Evolutionary conservation across 2,888 invertebrate species (phyloP), one percentile per base, ranked within the genome.

Genomic region (Taenaris catops): DNA sequence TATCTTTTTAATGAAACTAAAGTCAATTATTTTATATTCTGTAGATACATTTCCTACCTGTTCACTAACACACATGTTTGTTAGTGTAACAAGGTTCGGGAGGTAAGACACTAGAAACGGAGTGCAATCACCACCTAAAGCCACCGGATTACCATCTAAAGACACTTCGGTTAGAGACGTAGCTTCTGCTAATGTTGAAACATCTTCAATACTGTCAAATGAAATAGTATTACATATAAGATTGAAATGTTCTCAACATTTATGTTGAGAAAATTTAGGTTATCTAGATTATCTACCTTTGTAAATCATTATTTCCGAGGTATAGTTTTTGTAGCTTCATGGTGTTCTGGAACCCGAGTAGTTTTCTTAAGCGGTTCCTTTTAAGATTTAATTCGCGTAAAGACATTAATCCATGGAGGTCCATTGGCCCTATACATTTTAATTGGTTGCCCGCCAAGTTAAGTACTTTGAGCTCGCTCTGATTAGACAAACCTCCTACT

Each of bases 371-470:
- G 46, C 92, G 90, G 73, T 98, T 98, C 33, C 97, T 89, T 56
- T 96, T 92, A 19, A 98, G 84, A 80, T 98, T 98, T 29, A 98
- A 79, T 65, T 98, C 97, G 46, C 94, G 92, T 19, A 98, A 74
- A 1, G 93, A 91, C 11, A 88, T 78, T 41, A 98, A 79, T 0
- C 96, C 96, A 46, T 90, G 89, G 36, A 97, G 90, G 63, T 96
- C 96, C 38, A 91, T 89, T 41, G 88, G 89, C 25, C 93, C 93
- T 34, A 97, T 91, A 50, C 88, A 89, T 49, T 92, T 90, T 34
- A 98, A 92, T 66, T 94, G 94, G 81, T 98, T 98, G 10, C 97
- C 97, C 26, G 97, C 97, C 56, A 97, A 88, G 81, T 98, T 98
- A 27, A 98, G 88, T 6, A 97, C 96, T 76, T 97, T 95, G 29